Conservation (phyloP, 2,113 vertebrate species). For the Oplegnathus fasciatus region DNA sequence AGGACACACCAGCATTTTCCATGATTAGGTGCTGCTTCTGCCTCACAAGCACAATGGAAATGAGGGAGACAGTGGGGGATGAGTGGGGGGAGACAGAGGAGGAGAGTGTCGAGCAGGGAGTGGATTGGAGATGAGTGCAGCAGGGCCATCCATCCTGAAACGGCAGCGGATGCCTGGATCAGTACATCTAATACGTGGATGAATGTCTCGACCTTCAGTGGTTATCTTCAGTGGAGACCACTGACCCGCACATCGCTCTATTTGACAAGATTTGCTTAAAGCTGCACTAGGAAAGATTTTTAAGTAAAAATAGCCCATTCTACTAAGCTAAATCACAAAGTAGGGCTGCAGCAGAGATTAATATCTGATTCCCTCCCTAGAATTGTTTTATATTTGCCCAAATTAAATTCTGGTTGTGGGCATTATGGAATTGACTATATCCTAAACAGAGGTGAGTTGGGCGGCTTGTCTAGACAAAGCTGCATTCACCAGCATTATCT, state of each 20-base stretch:
- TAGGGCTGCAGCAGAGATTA: neutral
- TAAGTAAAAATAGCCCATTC: neutral
- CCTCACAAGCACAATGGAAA: conserved; percentile 51
- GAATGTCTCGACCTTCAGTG: conserved; percentile 37
- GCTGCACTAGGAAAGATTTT: conserved; percentile 1
- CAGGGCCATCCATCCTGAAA: conserved; percentile 40
- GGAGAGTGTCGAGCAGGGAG: neutral
- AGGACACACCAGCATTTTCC: conserved; percentile 24
- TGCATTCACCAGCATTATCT: neutral
- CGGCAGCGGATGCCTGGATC: conserved; percentile 6
- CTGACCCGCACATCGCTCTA: conserved; percentile 31
- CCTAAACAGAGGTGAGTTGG: conserved; percentile 12
- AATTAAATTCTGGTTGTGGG: conserved; percentile 23
- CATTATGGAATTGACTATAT: conserved; percentile 14
- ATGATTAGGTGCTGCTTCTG: conserved; percentile 50
- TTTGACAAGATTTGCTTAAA: conserved; percentile 18
- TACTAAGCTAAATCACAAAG: neutral
- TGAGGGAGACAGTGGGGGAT: neutral
- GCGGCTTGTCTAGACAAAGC: neutral
- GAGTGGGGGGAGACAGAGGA: neutral
- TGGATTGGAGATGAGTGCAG: neutral
- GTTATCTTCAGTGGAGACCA: conserved; percentile 24
- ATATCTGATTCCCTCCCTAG: neutral
- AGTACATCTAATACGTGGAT: conserved; percentile 30
- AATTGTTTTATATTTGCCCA: conserved; percentile 5